phyloP scores from a whole-genome alignment of 2,888 invertebrate genomes.

The Orthosia incerta region DNA sequence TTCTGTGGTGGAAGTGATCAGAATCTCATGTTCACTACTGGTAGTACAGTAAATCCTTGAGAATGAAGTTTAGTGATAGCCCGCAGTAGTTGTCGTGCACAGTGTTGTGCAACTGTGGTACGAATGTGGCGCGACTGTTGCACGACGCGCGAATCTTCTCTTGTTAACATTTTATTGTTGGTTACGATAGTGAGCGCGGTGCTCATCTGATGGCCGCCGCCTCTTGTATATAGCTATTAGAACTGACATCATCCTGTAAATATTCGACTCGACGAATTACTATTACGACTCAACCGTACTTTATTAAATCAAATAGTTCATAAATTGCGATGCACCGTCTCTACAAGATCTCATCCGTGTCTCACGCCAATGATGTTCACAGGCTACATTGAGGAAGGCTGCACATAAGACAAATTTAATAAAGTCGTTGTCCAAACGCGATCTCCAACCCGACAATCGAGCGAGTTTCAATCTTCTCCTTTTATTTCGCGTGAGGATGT shows the following conservation, averaged over 20 bases:
- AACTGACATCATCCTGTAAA: slow-evolving; percentile 36
- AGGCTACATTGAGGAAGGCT: too few species aligned
- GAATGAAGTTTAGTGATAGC: slow-evolving; percentile 22
- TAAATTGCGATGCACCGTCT: slow-evolving; percentile 17
- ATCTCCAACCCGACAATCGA: too few species aligned
- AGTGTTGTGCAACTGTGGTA: neutral
- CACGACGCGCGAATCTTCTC: slow-evolving; percentile 2
- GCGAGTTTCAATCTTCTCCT: too few species aligned
- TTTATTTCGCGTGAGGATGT: too few species aligned
- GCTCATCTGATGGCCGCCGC: slow-evolving; percentile 33
- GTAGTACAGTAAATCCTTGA: neutral
- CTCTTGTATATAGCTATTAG: slow-evolving; percentile 37
- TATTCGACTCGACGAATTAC: slow-evolving; percentile 19
- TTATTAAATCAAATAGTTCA: slow-evolving; percentile 16
- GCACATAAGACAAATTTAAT: too few species aligned
- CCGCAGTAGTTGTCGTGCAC: neutral
- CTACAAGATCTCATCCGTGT: neutral
- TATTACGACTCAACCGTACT: slow-evolving; percentile 29
- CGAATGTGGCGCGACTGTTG: slow-evolving; percentile 7
- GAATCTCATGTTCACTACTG: neutral
- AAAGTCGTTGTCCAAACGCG: too few species aligned
- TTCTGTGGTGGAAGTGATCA: neutral
- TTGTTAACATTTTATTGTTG: slow-evolving; percentile 28
- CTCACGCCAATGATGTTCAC: neutral
- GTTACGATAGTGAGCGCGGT: slow-evolving; percentile 28